Base-by-base conservation (phyloP, 2,888 invertebrate species). In the Drosophila fungiperda region DNA sequence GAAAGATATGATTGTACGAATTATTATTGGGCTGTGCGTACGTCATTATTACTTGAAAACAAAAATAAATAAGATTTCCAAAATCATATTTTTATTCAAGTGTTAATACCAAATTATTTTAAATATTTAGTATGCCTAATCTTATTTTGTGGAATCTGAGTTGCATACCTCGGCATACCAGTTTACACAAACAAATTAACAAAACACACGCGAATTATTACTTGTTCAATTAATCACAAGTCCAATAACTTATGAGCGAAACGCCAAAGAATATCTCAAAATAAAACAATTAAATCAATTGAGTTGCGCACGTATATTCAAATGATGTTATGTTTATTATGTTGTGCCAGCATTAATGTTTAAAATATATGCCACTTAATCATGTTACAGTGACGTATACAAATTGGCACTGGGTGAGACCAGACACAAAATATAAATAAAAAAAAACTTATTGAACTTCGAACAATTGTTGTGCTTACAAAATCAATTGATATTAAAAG, bases 261-360 rank as follows among this genome's bases (percentile, higher is more conserved):
- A 53, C 48, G 57, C 62, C 68, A 68, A 66, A 54, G 33, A 65
- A 76, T 68, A 72, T 69, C 52, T 52, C 36, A 45, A 23, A 49
- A 67, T 70, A 70, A 76, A 79, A 74, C 29, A 29, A 29, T 29
- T 77, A 77, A 80, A 82, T 54, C 60, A 77, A 82, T 77, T 79
- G 38, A 67, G 35, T 35, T 42, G 45, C 45, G 57, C 76, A 60
- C 52, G 63, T 75, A 50, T 60, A 72, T 66, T 54, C 68, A 84
- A 89, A 79, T 87, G 89, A 87, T 88, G 79, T 87, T 88, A 87
- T 81, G 65, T 62, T 59, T 45, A 62, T 73, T 73, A 69, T 70
- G 68, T 52, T 65, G 61, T 45, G 68, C 57, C 73, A 87, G 80
- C 79, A 84, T 87, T 87, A 82, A 60, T 76, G 54, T 55, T 87